Evolutionary conservation across 2,888 invertebrate species (phyloP).

Genomic region (Yponomeuta malinellus): DNA sequence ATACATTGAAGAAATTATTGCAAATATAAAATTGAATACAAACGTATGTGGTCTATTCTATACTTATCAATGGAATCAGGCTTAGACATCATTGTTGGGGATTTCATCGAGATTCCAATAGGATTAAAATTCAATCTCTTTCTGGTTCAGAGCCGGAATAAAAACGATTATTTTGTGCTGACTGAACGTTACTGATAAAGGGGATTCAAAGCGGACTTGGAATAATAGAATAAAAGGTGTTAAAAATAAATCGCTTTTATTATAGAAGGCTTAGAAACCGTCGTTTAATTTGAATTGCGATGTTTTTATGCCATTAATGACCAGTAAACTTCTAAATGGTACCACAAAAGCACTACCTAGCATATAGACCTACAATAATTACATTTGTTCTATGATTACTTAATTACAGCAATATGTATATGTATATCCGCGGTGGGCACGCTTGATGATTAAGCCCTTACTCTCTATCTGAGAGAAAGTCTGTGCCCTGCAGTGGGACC

Average conservation of each 20-base stretch:
- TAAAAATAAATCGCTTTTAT: conserved; percentile 2
- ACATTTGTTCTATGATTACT: no score
- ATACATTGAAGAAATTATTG: not conserved
- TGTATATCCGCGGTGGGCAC: no score
- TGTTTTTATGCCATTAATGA: not conserved
- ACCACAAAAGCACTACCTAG: no score
- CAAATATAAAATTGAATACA: not conserved
- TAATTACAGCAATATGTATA: no score
- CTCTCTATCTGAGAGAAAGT: no score
- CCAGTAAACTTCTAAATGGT: no score
- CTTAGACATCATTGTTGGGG: conserved; percentile 18
- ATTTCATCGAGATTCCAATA: conserved; percentile 38
- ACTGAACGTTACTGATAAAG: conserved; percentile 18
- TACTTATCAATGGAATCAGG: not conserved
- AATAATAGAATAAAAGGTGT: conserved; percentile 2
- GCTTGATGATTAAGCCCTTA: no score
- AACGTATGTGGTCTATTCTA: not conserved
- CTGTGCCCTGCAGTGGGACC: no score
- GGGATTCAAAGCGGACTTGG: conserved; percentile 7
- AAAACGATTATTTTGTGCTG: conserved; percentile 15
- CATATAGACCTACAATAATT: no score
- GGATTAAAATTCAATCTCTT: conserved; percentile 56
- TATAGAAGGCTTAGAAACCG: not conserved
- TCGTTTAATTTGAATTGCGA: not conserved
- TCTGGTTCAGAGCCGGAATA: conserved; percentile 48